Conservation (phyloP, 2,888 invertebrate genomes). For the Acanthococcus lagerstroemiae region DNA sequence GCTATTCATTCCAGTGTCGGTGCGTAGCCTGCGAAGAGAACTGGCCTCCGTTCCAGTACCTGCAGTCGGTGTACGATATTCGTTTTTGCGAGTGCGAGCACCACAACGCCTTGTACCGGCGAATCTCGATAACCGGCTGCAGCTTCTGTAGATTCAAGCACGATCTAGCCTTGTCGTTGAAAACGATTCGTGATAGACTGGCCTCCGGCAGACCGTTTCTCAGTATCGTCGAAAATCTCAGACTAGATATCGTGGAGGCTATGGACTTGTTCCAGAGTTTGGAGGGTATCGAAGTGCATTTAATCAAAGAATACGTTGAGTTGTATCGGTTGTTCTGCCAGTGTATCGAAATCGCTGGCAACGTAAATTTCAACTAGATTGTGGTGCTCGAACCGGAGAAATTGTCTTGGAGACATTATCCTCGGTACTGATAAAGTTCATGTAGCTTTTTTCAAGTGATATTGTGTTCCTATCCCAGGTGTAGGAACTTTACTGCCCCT, state of each 20-base stretch:
- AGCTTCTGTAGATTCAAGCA: conserved; percentile 21
- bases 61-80: conserved; percentile 14
- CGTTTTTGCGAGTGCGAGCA: conserved; percentile 23
- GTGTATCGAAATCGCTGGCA: conserved; percentile 16
- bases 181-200: conserved; percentile 9
- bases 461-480: no score
- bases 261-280: conserved; percentile 22
- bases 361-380: no score
- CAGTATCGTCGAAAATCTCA: conserved; percentile 8
- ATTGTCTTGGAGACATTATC: no score
- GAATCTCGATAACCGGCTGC: conserved; percentile 14
- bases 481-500: no score
- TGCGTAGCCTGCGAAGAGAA: conserved; percentile 20
- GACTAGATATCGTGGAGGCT: not conserved
- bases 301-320: conserved; percentile 23
- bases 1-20: conserved; percentile 15
- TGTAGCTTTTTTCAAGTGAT: no score
- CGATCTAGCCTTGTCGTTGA: conserved; percentile 7
- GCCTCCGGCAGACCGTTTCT: not conserved
- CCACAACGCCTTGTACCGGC: conserved; percentile 11
- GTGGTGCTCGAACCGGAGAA: no score
- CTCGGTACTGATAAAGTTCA: no score
- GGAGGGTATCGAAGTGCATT: conserved; percentile 19
- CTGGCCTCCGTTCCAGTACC: conserved; percentile 20
- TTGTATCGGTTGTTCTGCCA: conserved; percentile 11